These are phyloP conservation scores for Solea senegalensis DNA, from an alignment of 2,113 vertebrate species.

Conservation along the genomic window DNA sequence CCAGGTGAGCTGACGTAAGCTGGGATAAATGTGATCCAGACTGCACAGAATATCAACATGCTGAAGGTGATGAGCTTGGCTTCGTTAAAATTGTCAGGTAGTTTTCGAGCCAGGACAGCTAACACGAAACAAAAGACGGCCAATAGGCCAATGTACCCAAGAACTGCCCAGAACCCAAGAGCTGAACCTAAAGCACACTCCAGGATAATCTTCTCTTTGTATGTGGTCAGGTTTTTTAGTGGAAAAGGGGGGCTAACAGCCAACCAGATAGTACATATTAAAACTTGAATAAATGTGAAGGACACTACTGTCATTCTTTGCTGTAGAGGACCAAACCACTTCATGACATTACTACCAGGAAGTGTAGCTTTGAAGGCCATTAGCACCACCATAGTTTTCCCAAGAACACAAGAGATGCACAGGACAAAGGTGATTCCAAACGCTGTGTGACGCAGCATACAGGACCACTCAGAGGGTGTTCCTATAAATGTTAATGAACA, in stretches of 20 bases:
- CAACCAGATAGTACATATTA: conserved; percentile 76
- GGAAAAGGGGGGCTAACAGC: conserved; percentile 72
- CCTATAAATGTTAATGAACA: conserved; percentile 68
- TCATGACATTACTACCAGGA: conserved; percentile 54
- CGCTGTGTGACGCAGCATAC: conserved; percentile 62
- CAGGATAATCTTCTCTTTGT: conserved; percentile 73
- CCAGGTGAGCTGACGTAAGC: conserved; percentile 79
- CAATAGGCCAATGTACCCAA: conserved; percentile 74
- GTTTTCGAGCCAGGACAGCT: conserved; percentile 36
- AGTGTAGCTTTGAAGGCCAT: conserved; percentile 43
- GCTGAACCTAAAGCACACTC: conserved; percentile 74
- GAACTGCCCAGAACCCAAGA: conserved; percentile 73
- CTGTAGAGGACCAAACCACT: conserved; percentile 70
- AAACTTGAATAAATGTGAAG: conserved; percentile 66
- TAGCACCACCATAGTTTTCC: conserved; percentile 37
- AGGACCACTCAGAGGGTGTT: conserved; percentile 62
- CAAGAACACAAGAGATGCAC: conserved; percentile 39
- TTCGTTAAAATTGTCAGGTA: conserved; percentile 69
- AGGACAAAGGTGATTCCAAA: conserved; percentile 39
- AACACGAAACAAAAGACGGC: conserved; percentile 52
- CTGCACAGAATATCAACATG: conserved; percentile 61
- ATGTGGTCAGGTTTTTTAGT: conserved; percentile 61
- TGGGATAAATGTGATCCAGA: conserved; percentile 75
- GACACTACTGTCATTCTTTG: conserved; percentile 73
- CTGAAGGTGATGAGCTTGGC: conserved; percentile 72